phyloP scores from a whole-genome alignment of 2,797 vertebrate species.

The Leptatherina wallacei region DNA sequence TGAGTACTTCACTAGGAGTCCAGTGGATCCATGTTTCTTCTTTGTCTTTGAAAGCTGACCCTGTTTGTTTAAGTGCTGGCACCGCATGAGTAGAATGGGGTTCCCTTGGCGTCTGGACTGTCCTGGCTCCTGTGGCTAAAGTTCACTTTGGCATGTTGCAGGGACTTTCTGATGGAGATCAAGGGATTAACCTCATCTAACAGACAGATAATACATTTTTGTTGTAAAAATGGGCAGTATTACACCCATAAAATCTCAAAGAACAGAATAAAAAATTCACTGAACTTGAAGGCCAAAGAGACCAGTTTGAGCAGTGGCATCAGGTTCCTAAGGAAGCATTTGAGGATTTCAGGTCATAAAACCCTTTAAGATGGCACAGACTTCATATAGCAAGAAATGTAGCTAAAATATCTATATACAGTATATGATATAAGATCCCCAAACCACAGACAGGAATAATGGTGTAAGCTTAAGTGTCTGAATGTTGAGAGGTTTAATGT shows the following conservation, averaged over 20 bases:
- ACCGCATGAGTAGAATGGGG: conserved; percentile 67
- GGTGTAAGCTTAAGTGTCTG: background rate
- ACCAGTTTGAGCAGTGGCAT: conserved; percentile 55
- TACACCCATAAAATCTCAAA: conserved; percentile 22
- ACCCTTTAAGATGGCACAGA: conserved; percentile 15
- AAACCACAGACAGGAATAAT: conserved; percentile 22
- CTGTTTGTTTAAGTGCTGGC: conserved; percentile 80
- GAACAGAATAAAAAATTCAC: background rate
- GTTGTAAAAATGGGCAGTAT: conserved; percentile 21
- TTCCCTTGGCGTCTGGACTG: conserved; percentile 67
- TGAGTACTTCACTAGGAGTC: conserved; percentile 50
- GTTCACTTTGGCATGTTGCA: conserved; percentile 73
- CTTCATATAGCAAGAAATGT: conserved; percentile 20
- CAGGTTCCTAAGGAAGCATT: conserved; percentile 54
- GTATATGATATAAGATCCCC: conserved; percentile 17
- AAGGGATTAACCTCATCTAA: conserved; percentile 59
- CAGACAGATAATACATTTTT: conserved; percentile 18
- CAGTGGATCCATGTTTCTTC: conserved; percentile 63
- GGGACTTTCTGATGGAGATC: conserved; percentile 72
- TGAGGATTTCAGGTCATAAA: conserved; percentile 8
- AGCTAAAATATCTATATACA: conserved; percentile 19
- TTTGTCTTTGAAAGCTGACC: conserved; percentile 76
- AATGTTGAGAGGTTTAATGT: background rate
- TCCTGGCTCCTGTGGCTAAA: conserved; percentile 70
- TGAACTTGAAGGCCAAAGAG: conserved; percentile 6